Conservation (phyloP, 2,797 vertebrate species). For the Coregonus suidteri region DNA sequence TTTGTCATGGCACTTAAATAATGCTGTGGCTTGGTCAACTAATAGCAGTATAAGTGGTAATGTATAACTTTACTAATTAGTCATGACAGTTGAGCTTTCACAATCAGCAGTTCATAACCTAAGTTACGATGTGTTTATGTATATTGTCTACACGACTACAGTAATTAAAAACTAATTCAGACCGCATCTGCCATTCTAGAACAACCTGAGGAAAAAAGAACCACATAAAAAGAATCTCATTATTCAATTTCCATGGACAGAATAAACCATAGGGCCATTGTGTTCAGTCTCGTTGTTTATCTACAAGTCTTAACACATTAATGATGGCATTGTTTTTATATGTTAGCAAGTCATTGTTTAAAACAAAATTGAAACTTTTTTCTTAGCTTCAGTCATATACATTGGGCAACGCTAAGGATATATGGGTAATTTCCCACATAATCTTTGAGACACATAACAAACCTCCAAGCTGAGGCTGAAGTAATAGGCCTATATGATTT, state of each 20-base stretch:
- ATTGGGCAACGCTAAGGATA: background rate
- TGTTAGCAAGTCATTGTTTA: background rate
- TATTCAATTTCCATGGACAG: background rate
- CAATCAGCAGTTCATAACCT: background rate
- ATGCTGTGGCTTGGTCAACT: slow-evolving; percentile 19
- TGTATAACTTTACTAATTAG: slow-evolving; percentile 18
- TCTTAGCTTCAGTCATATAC: background rate
- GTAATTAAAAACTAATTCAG: slow-evolving; percentile 2
- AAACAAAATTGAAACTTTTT: no score
- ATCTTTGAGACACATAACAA: background rate
- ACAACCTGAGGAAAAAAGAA: background rate
- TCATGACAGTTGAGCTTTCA: background rate
- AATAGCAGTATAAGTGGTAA: slow-evolving; percentile 2
- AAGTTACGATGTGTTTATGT: background rate
- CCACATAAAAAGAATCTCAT: background rate
- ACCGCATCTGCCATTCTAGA: background rate
- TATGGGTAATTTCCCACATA: background rate
- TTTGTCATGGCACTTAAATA: slow-evolving; percentile 27
- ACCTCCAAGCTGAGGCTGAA: background rate
- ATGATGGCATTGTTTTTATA: no score
- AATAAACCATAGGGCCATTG: background rate
- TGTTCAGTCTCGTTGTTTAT: background rate
- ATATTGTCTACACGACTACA: slow-evolving; percentile 5
- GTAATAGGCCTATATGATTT: background rate
- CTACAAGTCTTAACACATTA: background rate